phyloP scores from a whole-genome alignment of 2,797 vertebrate species.

The Dipus sagitta region DNA sequence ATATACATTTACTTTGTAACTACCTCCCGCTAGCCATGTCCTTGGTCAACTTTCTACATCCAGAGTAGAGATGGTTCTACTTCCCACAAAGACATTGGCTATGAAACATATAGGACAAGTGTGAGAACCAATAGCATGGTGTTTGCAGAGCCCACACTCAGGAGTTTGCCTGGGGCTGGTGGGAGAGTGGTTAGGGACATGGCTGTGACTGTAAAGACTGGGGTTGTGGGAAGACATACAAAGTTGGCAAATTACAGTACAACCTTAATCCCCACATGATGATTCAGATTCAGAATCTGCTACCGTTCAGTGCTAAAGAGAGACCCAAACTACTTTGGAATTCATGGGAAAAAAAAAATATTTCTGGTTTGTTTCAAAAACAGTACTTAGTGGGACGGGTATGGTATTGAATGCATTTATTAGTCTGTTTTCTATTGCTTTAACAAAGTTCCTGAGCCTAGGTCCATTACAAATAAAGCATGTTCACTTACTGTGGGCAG shows the following conservation, averaged over 20 bases:
- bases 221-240: not conserved
- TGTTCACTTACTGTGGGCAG: too few relatives aligned
- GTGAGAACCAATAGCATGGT: accelerated
- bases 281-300: not conserved
- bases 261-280: not conserved
- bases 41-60: not conserved
- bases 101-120: too few relatives aligned
- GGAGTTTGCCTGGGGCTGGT: not conserved
- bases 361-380: not conserved
- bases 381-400: not conserved
- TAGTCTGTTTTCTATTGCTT: not conserved
- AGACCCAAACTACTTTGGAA: not conserved
- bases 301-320: not conserved
- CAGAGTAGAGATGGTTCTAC: not conserved
- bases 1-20: not conserved
- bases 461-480: not conserved
- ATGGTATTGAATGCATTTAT: not conserved
- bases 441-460: too few relatives aligned
- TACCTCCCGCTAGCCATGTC: not conserved
- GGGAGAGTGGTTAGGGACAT: too few relatives aligned
- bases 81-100: not conserved
- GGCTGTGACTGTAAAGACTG: not conserved
- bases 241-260: not conserved
- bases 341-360: not conserved
- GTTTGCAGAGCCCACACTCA: not conserved